Percentiles rank a stretch among this genome's conserved stretches.
These are phyloP conservation scores for Tetraneura akinire DNA, from an alignment of 1,140 invertebrate genomes.

Conservation along the genomic window DNA sequence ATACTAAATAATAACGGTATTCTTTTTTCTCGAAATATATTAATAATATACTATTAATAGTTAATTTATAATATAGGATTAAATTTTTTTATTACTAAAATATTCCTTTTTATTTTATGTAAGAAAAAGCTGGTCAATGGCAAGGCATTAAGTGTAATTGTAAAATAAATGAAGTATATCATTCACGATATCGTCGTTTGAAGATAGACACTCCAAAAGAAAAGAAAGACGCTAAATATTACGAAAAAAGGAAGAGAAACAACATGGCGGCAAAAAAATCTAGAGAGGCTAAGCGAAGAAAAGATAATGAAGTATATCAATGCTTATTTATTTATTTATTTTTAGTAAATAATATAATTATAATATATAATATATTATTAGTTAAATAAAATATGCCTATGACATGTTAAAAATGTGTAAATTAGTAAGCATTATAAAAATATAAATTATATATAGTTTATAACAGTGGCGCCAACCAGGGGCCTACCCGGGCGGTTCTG, in stretches of 20 bases:
- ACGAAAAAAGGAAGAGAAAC: slow-evolving; percentile 80
- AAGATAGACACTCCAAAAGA: slow-evolving; percentile 8
- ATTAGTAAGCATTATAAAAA: too few species aligned
- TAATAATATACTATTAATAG: too few species aligned
- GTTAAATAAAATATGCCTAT: too few species aligned
- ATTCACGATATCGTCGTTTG: slow-evolving; percentile 1
- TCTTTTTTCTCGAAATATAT: background rate
- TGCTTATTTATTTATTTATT: too few species aligned
- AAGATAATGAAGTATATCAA: slow-evolving; percentile 78
- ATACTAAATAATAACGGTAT: background rate
- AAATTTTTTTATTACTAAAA: too few species aligned
- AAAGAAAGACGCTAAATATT: slow-evolving; percentile 86
- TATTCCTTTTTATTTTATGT: slow-evolving; percentile 1
- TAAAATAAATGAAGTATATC: background rate
- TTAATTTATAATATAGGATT: too few species aligned
- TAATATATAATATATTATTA: too few species aligned
- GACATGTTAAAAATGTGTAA: too few species aligned
- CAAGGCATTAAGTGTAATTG: background rate
- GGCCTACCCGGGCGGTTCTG: too few species aligned
- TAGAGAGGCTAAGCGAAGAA: slow-evolving; percentile 77
- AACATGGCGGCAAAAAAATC: slow-evolving; percentile 91
- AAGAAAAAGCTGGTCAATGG: background rate
- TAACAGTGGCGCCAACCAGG: too few species aligned
- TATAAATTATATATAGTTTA: too few species aligned
- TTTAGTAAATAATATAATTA: too few species aligned